phyloP scores from a whole-genome alignment of 2,797 vertebrate species.

The Propithecus perrieri region DNA sequence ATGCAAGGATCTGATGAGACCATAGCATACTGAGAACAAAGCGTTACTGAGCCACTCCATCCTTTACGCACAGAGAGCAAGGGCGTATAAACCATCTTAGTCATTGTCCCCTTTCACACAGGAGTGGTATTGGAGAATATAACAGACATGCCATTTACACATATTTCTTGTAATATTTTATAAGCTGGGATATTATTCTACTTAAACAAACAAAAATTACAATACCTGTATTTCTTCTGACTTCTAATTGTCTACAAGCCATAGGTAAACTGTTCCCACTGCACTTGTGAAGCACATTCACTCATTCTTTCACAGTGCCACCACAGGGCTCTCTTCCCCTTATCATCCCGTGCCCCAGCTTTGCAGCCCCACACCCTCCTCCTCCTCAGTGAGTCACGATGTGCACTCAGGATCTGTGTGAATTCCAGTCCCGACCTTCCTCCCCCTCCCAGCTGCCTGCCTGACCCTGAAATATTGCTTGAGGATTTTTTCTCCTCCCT shows the following conservation, averaged over 20 bases:
- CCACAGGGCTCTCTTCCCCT: background rate
- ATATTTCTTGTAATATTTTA: background rate
- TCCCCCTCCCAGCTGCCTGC: background rate
- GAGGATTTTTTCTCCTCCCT: background rate
- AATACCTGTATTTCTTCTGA: background rate
- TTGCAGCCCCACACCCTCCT: background rate
- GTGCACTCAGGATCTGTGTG: background rate
- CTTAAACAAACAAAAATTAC: constrained; percentile 2
- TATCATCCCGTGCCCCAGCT: background rate
- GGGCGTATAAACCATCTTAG: background rate
- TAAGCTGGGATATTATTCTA: background rate
- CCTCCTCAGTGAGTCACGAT: background rate
- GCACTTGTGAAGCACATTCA: background rate
- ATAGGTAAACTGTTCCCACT: background rate
- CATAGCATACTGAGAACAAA: background rate
- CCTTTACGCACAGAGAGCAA: background rate
- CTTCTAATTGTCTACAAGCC: background rate
- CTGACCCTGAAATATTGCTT: constrained; percentile 1
- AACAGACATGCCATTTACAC: background rate
- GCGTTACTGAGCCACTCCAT: background rate
- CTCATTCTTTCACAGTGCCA: background rate
- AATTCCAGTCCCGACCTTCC: background rate
- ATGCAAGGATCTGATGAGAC: background rate
- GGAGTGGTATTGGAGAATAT: background rate
- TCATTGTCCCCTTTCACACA: background rate